These are phyloP conservation scores for Entomobrya multifasciata DNA, from an alignment of 2,888 invertebrate species.

Conservation along the genomic window DNA sequence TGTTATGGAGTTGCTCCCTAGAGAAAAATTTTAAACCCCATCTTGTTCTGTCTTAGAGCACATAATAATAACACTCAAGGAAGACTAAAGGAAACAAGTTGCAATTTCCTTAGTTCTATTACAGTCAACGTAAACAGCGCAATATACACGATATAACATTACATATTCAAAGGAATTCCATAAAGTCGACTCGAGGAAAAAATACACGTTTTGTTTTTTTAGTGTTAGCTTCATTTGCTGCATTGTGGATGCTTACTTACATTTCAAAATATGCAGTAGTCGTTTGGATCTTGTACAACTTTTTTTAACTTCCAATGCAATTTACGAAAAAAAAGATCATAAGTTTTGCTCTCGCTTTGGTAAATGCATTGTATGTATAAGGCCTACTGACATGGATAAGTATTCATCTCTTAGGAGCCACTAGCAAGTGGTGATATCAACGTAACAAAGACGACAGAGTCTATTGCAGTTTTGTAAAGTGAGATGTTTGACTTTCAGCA, in stretches of 20 bases:
- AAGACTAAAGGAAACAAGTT: constrained; percentile 4
- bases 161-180: neutral
- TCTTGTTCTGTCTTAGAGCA: constrained; percentile 1
- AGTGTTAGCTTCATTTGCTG: no score
- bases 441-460: neutral
- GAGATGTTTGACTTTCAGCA: no score
- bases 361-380: neutral
- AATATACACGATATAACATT: neutral
- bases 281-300: constrained; percentile 1
- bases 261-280: neutral
- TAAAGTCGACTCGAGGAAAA: neutral
- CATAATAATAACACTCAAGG: constrained; percentile 21
- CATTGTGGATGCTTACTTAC: no score
- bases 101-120: constrained; percentile 20
- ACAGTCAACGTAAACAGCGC: neutral
- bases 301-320: constrained; percentile 2
- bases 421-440: neutral
- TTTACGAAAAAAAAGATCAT: constrained; percentile 18
- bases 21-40: constrained; percentile 44
- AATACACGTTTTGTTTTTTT: neutral
- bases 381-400: neutral
- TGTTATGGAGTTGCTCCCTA: constrained; percentile 34
- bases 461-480: neutral
- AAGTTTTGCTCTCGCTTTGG: neutral
- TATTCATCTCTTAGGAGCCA: constrained; percentile 9